These are phyloP conservation scores for Chloroceryle inda DNA, from an alignment of 2,797 vertebrate species.

Conservation along the genomic window DNA sequence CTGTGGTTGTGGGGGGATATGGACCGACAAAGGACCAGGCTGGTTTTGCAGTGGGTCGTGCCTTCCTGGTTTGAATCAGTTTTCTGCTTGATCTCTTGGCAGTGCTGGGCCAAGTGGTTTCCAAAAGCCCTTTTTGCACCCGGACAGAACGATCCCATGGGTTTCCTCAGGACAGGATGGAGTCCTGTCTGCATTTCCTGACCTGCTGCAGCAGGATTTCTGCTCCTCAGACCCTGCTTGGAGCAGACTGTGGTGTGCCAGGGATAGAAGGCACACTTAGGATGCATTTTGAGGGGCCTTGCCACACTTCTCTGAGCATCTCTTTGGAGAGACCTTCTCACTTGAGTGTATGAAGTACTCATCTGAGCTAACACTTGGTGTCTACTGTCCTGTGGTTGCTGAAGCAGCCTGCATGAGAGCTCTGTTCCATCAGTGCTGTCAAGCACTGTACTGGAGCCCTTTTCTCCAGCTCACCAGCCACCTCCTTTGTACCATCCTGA, in stretches of 20 bases:
- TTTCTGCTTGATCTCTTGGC: background rate
- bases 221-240: background rate
- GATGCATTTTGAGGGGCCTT: background rate
- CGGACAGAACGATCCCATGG: background rate
- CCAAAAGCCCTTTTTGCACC: background rate
- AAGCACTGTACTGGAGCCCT: background rate
- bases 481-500: background rate
- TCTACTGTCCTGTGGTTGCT: conserved; percentile 58
- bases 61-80: background rate
- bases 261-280: background rate
- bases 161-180: background rate
- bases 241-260: background rate
- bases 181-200: background rate
- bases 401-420: conserved; percentile 33
- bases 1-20: background rate
- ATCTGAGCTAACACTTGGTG: conserved; percentile 55
- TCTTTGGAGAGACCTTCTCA: background rate
- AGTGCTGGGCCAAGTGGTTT: background rate
- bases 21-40: background rate
- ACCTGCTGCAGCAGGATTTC: background rate
- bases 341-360: conserved; percentile 52
- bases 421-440: background rate
- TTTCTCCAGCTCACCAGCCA: background rate
- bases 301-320: background rate
- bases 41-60: background rate